Base-by-base conservation (phyloP, 2,797 vertebrate species). In the Poecilia wingei region DNA sequence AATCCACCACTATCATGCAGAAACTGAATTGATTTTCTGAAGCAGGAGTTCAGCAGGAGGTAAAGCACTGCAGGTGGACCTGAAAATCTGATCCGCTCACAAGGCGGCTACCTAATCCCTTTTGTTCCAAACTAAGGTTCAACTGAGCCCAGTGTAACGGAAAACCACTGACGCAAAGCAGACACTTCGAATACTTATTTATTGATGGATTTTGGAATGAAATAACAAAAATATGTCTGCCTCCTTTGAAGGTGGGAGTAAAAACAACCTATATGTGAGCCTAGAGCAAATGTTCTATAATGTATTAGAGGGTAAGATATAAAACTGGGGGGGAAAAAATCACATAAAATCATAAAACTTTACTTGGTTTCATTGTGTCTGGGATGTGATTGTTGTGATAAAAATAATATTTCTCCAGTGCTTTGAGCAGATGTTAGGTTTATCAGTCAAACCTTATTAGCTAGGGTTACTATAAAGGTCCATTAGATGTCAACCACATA, bases 161-260 rank as follows among this genome's bases (percentile, higher is more conserved):
- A 91, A 91, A 91, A 88, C 89, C 89, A 81, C 83, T 94, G 94
- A 95, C 90, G 88, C 91, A 92, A 82, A 92, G 84, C 77, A n/a
- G 80, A 83, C 20, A 79, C 89, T 85, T 82, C 77, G 82, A 46
- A 76, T 43, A 78, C 89, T 95, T 88, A 94, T 78, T 96, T 95
- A 94, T 95, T 95, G 68, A 95, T 94, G 84, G 81, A 72, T 75
- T 75, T 82, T 83, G 80, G 80, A 41, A 88, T 80, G 55, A n/a
- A 75, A 70, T 74, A 75, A 86, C 61, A 73, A 79, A 64, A 69
- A 43, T 13, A 13, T 33, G 12, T 1, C 66, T 12, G 33, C 20
- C 22, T 43, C 4, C 39, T 41, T 20, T 36, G 31, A 31, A 64
- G 31, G 20, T 25, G 39, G 39, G 4, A 43, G 39, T 69, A 43